phyloP scores from a whole-genome alignment of 2,113 vertebrate species.

The Saguinus midas region DNA sequence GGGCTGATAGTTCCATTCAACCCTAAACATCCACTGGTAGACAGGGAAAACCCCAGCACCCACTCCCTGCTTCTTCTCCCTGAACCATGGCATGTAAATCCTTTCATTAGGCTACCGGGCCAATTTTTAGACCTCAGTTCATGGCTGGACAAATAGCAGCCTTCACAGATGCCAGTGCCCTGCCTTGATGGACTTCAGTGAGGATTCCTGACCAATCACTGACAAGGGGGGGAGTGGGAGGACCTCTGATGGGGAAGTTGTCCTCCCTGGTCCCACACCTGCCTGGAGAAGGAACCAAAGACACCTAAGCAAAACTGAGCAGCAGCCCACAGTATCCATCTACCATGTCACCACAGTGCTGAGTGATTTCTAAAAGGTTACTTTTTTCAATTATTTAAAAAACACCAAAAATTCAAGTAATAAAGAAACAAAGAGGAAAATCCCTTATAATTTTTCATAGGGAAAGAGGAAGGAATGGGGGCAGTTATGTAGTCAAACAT shows the following conservation, averaged over 20 bases:
- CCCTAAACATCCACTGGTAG: background rate
- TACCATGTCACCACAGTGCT: background rate
- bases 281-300: background rate
- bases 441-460: background rate
- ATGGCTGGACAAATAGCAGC: background rate
- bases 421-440: background rate
- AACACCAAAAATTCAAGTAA: background rate
- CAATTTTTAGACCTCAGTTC: background rate
- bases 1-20: background rate
- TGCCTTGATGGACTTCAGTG: background rate
- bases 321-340: background rate
- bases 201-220: background rate
- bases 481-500: rapidly evolving
- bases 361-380: background rate
- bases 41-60: background rate
- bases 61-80: background rate
- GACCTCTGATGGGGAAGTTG: background rate
- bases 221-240: background rate
- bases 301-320: background rate
- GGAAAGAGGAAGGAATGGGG: background rate
- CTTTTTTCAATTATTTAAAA: background rate
- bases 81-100: background rate
- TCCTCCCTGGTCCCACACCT: background rate
- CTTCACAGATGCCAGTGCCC: background rate
- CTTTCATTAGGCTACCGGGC: background rate